phyloP scores from a whole-genome alignment of 2,113 vertebrate species.

The Hystrix brachyura region DNA sequence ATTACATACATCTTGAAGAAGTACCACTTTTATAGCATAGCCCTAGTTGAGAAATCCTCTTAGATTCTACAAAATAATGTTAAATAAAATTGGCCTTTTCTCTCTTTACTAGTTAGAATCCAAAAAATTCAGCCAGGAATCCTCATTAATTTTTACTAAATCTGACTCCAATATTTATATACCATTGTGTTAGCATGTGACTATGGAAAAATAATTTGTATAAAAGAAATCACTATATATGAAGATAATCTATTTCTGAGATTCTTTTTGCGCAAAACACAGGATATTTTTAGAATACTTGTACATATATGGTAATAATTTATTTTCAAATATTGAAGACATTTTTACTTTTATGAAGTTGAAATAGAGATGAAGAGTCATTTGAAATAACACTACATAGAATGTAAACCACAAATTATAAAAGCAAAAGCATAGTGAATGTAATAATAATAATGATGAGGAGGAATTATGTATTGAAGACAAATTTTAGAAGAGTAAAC shows the following conservation, averaged over 20 bases:
- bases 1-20: not conserved
- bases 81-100: not conserved
- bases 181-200: not conserved
- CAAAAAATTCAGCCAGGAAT: not conserved
- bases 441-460: not conserved
- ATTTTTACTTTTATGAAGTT: slow-evolving; percentile 3
- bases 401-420: not conserved
- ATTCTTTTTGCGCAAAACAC: not conserved
- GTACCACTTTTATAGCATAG: not conserved
- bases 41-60: not conserved
- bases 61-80: not conserved
- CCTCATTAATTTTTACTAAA: not conserved
- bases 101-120: not conserved
- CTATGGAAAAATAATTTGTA: not conserved
- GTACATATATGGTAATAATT: not conserved
- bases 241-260: not conserved
- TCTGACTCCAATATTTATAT: not conserved
- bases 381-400: not conserved
- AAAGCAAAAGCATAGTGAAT: not conserved
- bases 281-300: not conserved
- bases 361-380: not conserved
- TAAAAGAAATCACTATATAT: not conserved
- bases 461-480: not conserved
- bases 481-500: not conserved
- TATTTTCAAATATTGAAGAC: slow-evolving; percentile 17